A percentile compares a stretch with the other conserved stretches of the same genome.
These are phyloP conservation scores for Drosophila imparisetae DNA, from an alignment of 2,888 invertebrate genomes.

Conservation along the genomic window DNA sequence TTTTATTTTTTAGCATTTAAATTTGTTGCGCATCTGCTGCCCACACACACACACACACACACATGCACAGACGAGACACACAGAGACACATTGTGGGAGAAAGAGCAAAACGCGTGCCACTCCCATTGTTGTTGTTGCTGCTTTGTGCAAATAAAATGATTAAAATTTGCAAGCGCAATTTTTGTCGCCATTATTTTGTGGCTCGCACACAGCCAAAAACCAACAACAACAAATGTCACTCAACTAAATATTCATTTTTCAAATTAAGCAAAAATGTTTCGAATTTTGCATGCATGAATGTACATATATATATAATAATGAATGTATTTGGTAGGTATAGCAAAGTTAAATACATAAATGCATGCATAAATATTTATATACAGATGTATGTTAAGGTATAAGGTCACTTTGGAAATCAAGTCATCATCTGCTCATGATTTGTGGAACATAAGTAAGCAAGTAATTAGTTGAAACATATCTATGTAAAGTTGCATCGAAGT, in stretches of 20 bases:
- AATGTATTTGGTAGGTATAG: background rate
- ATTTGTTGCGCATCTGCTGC: constrained; percentile 59
- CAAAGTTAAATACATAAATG: background rate
- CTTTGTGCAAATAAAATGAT: constrained; percentile 39
- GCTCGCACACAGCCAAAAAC: background rate
- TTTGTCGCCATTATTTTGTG: constrained; percentile 23
- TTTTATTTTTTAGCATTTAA: constrained; percentile 37
- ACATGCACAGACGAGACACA: background rate
- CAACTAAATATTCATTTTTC: constrained; percentile 7
- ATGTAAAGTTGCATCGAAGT: background rate
- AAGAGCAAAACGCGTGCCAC: constrained; percentile 20
- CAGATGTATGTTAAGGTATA: background rate
- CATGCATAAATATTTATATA: constrained; percentile 1
- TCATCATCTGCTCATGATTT: background rate
- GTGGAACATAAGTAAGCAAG: background rate
- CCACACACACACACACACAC: constrained; percentile 20
- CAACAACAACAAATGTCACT: background rate
- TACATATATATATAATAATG: background rate
- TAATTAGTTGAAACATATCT: background rate
- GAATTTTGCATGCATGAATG: background rate
- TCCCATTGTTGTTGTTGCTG: constrained; percentile 21
- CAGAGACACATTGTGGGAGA: background rate
- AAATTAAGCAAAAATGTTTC: background rate
- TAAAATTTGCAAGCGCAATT: constrained; percentile 24
- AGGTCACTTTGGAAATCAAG: background rate